Percentiles rank a stretch among this genome's conserved stretches.
Evolutionary conservation across 1,140 invertebrate genomes (phyloP).

Genomic region (Procambarus virginalis): DNA sequence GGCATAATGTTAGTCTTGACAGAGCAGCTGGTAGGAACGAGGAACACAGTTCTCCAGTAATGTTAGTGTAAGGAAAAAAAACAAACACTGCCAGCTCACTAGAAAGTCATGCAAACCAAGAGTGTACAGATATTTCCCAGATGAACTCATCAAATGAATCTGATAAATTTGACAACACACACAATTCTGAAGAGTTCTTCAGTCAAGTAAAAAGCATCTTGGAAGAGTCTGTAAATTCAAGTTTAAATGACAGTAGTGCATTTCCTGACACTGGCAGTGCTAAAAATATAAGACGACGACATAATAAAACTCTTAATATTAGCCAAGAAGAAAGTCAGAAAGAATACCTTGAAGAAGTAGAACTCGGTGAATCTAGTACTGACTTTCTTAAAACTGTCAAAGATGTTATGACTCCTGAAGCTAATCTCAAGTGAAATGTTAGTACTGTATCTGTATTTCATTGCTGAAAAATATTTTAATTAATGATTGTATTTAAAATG

Average conservation of each 20-base stretch:
- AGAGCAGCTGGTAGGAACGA: neutral
- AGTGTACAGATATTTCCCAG: neutral
- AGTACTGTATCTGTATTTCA: no score
- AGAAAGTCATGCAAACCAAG: neutral
- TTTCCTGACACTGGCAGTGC: neutral
- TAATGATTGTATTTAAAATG: neutral
- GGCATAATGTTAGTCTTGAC: neutral
- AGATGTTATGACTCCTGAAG: neutral
- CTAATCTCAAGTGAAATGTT: neutral
- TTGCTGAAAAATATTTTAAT: neutral
- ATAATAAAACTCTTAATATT: neutral
- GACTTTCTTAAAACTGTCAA: neutral
- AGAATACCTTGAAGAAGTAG: neutral
- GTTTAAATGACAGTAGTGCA: neutral
- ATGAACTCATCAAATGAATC: neutral
- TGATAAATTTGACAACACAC: neutral
- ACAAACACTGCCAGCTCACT: neutral
- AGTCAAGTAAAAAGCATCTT: neutral
- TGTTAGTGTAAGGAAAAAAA: neutral
- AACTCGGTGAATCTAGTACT: neutral
- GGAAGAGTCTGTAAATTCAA: neutral
- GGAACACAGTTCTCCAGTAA: neutral
- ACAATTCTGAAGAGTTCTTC: neutral
- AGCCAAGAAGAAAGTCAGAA: neutral
- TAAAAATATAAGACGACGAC: neutral